Evolutionary conservation across 1,140 invertebrate species (phyloP), one percentile per base, ranked within the genome.

Genomic region (Drosophila tristis): DNA sequence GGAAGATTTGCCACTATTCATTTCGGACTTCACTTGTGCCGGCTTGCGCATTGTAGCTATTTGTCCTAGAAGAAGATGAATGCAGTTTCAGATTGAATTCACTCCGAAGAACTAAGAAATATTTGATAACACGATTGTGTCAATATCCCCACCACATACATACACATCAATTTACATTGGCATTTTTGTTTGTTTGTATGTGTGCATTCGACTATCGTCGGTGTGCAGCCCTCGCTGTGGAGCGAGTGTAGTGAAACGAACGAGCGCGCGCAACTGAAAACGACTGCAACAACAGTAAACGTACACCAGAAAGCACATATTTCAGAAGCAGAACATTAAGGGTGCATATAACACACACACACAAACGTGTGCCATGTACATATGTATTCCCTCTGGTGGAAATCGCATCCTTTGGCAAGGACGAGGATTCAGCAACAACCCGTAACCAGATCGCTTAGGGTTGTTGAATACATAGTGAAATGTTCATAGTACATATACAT

Each of bases 21-120:
- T 61, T 25, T 91, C 87, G 43, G 85, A 42, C 59, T 91, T 91
- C 42, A 79, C 71, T 70, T 90, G 85, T 20, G 74, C 78, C 59
- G 84, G 85, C 56, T 90, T 90, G 2, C 90, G 42, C 65, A 90
- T 77, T 70, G 91, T 91, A 11, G 84, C 74, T 39, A 91, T 87
- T 85, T 87, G 73, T 61, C 90, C 90, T 91, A 57, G 7, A 61
- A 67, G 16, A 26, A 59, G 4, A 23, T 44, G 51, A 35, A 58
- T 48, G 43, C 29, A 73, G 15, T 70, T 58, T 68, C 25, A 44
- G 64, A 49, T 68, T 43, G 39, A 64, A 66, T 49, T 58, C 13
- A 13, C 35, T 5, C 11, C 11, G 11, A 39, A 39, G 35, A 39
- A 39, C 35, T 39, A 39, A 4, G 4, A 39, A 13, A 11, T 13